Conservation (phyloP, 2,888 invertebrate genomes). For the Helobdella robusta region DNA sequence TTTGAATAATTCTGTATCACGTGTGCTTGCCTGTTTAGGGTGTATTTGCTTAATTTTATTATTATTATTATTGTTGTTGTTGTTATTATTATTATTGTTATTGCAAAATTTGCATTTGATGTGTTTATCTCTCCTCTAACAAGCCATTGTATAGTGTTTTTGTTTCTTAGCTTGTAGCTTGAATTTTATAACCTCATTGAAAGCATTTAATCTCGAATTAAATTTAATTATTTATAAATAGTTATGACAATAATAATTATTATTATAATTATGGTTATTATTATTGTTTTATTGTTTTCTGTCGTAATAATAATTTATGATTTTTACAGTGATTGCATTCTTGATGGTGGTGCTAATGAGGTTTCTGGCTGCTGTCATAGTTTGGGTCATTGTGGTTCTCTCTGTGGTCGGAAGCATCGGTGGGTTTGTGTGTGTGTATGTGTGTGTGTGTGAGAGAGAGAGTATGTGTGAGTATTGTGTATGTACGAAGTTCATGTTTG, state of each 20-base stretch:
- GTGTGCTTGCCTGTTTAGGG: too few species aligned
- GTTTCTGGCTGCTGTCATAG: constrained; percentile 69
- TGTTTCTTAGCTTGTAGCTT: too few species aligned
- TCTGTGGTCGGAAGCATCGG: constrained; percentile 67
- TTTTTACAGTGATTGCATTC: constrained; percentile 66
- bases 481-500: too few species aligned
- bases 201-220: not conserved
- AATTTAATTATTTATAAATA: not conserved
- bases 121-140: not conserved
- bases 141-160: too few species aligned
- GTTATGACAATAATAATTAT: not conserved
- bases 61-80: not conserved
- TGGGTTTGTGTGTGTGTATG: constrained; percentile 47
- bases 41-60: too few species aligned
- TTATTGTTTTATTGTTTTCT: not conserved
- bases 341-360: constrained; percentile 73
- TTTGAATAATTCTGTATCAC: too few species aligned
- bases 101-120: not conserved
- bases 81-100: not conserved
- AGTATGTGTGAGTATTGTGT: too few species aligned
- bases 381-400: constrained; percentile 75
- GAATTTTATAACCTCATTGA: too few species aligned
- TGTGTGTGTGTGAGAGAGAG: too few species aligned
- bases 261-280: not conserved
- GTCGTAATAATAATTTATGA: not conserved